Base-by-base conservation (phyloP, 2,797 vertebrate species). In the Gymnothorax reevesii region DNA sequence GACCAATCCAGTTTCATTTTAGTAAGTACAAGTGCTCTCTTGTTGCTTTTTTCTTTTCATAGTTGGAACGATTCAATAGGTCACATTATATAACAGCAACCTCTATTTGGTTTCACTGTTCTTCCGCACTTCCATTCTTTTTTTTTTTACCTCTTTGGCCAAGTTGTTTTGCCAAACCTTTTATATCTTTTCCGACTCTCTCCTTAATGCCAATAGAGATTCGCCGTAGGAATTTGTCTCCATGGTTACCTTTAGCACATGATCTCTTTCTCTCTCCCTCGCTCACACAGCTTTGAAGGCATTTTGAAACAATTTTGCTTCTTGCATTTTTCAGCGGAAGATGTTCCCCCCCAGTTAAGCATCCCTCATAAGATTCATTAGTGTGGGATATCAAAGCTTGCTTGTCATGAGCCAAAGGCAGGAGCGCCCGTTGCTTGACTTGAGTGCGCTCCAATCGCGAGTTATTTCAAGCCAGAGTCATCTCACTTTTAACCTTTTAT, bases 311-410 rank as follows among this genome's bases (percentile, higher is more conserved):
- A 89, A 92, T 92, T 93, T 89, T 88, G 88, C 88, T 89, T 87
- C 89, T 90, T 92, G 91, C 88, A 89, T 88, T 92, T 92, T 92
- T 92, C 89, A 92, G 91, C 88, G 92, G 91, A 66, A 60, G 33
- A 90, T 90, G 91, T 92, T 92, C 91, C 91, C 90, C 89, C 90
- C 89, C 89, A 92, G 93, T 94, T 86, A 80, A 54, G 52, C 66
- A 54, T 73, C 69, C 79, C 94, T 95, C 93, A 91, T 94, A 92
- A 93, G 94, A 92, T 93, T 95, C 94, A 94, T 94, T 95, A 95
- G 93, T 92, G 93, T 92, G 92, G 93, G 92, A 93, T 92, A 93
- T 92, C 64, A 89, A 89, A 85, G 88, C 91, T 90, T 87, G 90
- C 91, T 92, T 92, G 91, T 90, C 91, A 90, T 84, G 54, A 87